A percentile compares a stretch with the other conserved stretches of the same genome.
These are phyloP conservation scores for Drosophila guanche DNA, from an alignment of 1,140 invertebrate species.

Conservation along the genomic window DNA sequence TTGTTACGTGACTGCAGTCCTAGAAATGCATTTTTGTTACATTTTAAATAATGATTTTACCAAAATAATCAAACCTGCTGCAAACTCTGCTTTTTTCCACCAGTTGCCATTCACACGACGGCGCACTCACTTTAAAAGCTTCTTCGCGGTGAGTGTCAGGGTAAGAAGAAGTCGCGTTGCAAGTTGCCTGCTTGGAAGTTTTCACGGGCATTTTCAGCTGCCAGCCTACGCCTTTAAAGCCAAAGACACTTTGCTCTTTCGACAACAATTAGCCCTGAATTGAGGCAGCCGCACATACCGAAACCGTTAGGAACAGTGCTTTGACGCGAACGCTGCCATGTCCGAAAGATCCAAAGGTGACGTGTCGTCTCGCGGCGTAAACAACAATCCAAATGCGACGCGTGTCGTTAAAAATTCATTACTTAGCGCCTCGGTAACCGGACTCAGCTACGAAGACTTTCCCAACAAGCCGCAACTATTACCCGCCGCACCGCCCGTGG, in stretches of 20 bases:
- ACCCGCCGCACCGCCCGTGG: conserved; percentile 77
- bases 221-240: too few relatives aligned
- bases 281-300: background rate
- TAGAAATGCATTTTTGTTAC: too few relatives aligned
- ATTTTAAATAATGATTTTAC: too few relatives aligned
- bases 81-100: too few relatives aligned
- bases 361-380: conserved; percentile 71
- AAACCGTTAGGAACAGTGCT: background rate
- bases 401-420: conserved; percentile 77
- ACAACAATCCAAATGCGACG: conserved; percentile 56
- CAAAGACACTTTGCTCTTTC: background rate
- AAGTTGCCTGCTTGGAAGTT: conserved; percentile 45
- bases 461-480: conserved; percentile 78
- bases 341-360: conserved; percentile 82
- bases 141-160: conserved; percentile 10
- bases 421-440: conserved; percentile 80
- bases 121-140: background rate
- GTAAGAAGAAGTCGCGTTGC: conserved; percentile 26
- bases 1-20: too few relatives aligned
- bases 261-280: background rate
- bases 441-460: conserved; percentile 77
- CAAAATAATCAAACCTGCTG: too few relatives aligned
- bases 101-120: too few relatives aligned
- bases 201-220: conserved; percentile 24
- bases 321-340: conserved; percentile 46